Evolutionary conservation across 2,888 invertebrate species (phyloP).

Genomic region (Drosophila gaucha): DNA sequence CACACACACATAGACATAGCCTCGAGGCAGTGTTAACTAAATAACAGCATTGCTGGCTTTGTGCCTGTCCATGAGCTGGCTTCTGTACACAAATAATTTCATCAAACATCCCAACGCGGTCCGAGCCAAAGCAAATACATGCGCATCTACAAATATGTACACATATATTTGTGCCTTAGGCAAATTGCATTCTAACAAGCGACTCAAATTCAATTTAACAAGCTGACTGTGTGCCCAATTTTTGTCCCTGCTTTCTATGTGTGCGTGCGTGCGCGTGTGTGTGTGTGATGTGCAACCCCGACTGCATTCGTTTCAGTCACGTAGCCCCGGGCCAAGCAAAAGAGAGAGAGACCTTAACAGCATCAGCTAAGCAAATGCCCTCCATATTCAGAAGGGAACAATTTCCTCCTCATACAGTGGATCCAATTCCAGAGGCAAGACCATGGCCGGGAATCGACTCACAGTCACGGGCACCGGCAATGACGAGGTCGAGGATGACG

Average conservation of each 20-base stretch:
- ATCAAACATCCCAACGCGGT: constrained; percentile 42
- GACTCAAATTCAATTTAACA: constrained; percentile 80
- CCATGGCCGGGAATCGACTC: constrained; percentile 30
- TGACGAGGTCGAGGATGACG: constrained; percentile 41
- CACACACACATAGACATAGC: background rate
- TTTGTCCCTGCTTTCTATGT: constrained; percentile 3
- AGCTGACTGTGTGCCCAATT: constrained; percentile 68
- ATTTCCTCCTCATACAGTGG: constrained; percentile 81
- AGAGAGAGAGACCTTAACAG: background rate
- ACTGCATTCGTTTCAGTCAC: constrained; percentile 68
- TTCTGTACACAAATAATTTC: constrained; percentile 53
- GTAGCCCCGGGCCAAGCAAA: constrained; percentile 40
- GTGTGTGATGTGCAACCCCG: constrained; percentile 57
- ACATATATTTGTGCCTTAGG: constrained; percentile 65
- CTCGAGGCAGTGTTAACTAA: constrained; percentile 27
- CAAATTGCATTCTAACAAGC: constrained; percentile 84
- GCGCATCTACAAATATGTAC: constrained; percentile 18
- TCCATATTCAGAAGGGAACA: constrained; percentile 55
- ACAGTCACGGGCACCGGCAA: constrained; percentile 23
- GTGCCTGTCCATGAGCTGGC: constrained; percentile 4
- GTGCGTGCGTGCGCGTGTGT: constrained; percentile 7
- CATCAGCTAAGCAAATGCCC: constrained; percentile 10
- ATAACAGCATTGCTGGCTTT: constrained; percentile 21
- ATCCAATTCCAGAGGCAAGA: constrained; percentile 58
- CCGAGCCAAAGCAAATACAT: constrained; percentile 62